Evolutionary conservation across 2,113 vertebrate genomes (phyloP), one percentile per base, ranked within the genome.

Genomic region (Heterochromis multidens): DNA sequence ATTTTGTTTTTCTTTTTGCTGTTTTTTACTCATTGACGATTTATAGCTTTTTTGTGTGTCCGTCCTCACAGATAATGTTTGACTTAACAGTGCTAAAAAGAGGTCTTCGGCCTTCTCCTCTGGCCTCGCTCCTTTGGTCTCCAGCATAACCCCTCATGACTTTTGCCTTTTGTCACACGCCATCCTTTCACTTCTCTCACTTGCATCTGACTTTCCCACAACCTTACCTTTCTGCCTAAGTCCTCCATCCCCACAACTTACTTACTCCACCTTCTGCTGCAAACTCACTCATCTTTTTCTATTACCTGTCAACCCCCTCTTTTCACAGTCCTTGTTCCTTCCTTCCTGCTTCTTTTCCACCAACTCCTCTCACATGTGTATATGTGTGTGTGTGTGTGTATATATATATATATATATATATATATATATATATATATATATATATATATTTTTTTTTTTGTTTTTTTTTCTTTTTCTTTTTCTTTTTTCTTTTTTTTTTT

Each of bases 181-280:
- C 79, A 60, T 43, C 82, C 81, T 82, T 82, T 67, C 62, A 82
- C 84, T 91, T 72, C 84, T 79, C 27, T 72, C 87, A 87, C 27
- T 72, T 25, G 40, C 58, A 33, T 25, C 43, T 74, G 82, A 89
- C 89, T 87, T 86, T 83, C 67, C 54, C 21, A 72, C 81, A 87
- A 86, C 89, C 89, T 88, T 93, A 88, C 83, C 67, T 79, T 57
- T 67, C 13, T 29, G 31, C 19, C 77, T 59, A 70, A 35, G 25
- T 70, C 52, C 52, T 61, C 63, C 57, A 79, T 72, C 43, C 57
- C 59, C 6, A 13, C 23, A 37, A 61, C 61, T 54, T 67, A 27
- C 11, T 7, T n/a, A 0, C 23, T n/a, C 61, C 67, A 21, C 59
- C 74, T 43, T 23, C 46, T 56, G 56, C 79, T 70, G 33, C 61